Conservation (phyloP, 2,797 vertebrate species). For the Schizopygopsis malacanthus region DNA sequence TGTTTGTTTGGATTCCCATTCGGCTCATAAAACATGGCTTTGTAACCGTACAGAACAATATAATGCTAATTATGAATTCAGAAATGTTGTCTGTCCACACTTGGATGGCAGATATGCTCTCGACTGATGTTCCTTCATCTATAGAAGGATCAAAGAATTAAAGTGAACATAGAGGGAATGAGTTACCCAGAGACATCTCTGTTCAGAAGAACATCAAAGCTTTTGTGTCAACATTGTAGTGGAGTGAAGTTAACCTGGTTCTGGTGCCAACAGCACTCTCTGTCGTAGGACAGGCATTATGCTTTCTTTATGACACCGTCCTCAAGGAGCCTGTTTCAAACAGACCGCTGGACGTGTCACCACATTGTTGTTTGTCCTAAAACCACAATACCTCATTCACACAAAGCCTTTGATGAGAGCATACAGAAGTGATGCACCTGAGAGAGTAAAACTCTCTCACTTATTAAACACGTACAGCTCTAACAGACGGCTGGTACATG, state of each 20-base stretch:
- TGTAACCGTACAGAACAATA: background rate
- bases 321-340: slow-evolving; percentile 45
- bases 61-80: background rate
- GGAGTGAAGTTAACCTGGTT: slow-evolving; percentile 20
- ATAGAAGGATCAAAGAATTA: background rate
- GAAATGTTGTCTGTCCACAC: background rate
- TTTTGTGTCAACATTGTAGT: slow-evolving; percentile 29
- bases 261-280: slow-evolving; percentile 36
- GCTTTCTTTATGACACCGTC: slow-evolving; percentile 47
- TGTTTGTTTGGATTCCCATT: background rate
- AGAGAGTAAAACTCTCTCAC: slow-evolving; percentile 34
- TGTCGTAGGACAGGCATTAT: slow-evolving; percentile 8
- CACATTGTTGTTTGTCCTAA: slow-evolving; percentile 43
- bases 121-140: background rate
- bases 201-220: slow-evolving; percentile 17
- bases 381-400: slow-evolving; percentile 52
- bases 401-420: slow-evolving; percentile 57
- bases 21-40: background rate
- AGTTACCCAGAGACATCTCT: background rate
- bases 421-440: slow-evolving; percentile 50
- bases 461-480: slow-evolving; percentile 52
- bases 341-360: slow-evolving; percentile 38
- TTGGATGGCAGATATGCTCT: background rate
- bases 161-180: background rate
- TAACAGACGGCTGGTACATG: slow-evolving; percentile 47